Evolutionary conservation across 23 tunicate genomes (phyloP).

Genomic region (Styela clava): DNA sequence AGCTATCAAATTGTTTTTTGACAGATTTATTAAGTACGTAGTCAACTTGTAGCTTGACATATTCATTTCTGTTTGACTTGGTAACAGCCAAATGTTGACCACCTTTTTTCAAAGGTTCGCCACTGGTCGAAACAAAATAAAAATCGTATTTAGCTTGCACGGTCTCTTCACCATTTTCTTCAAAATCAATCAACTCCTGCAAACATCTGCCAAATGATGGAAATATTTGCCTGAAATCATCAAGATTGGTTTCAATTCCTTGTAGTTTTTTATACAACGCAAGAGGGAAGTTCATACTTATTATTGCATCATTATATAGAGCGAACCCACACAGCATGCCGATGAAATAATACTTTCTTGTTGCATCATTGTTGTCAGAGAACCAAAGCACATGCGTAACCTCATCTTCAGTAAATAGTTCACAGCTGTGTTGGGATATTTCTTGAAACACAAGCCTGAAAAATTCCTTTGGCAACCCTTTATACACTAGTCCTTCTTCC

Average conservation of each 20-base stretch:
- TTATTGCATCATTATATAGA: conserved; percentile 50
- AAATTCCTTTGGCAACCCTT: conserved; percentile 31
- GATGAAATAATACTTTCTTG: not conserved
- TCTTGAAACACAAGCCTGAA: conserved; percentile 13
- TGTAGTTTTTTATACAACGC: conserved; percentile 77
- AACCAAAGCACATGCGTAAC: conserved; percentile 22
- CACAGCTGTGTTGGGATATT: not conserved
- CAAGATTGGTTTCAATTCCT: conserved; percentile 42
- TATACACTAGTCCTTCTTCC: not conserved
- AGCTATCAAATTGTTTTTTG: conserved; percentile 44
- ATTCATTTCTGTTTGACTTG: conserved; percentile 53
- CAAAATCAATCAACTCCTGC: conserved; percentile 36
- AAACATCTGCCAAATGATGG: conserved; percentile 53
- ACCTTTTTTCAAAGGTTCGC: conserved; percentile 47
- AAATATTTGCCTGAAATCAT: conserved; percentile 57
- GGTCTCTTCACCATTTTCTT: conserved; percentile 13
- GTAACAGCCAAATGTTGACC: conserved; percentile 63
- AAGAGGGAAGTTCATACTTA: conserved; percentile 77
- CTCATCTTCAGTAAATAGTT: conserved; percentile 13
- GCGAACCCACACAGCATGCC: conserved; percentile 7
- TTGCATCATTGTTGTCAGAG: not conserved
- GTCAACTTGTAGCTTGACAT: conserved; percentile 52
- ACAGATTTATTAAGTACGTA: conserved; percentile 64
- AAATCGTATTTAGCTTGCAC: conserved; percentile 61
- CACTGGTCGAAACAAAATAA: conserved; percentile 43